Percentiles rank a stretch among this genome's conserved stretches.
phyloP scores from a whole-genome alignment of 2,797 vertebrate species.

The Poeciliopsis presidionis region DNA sequence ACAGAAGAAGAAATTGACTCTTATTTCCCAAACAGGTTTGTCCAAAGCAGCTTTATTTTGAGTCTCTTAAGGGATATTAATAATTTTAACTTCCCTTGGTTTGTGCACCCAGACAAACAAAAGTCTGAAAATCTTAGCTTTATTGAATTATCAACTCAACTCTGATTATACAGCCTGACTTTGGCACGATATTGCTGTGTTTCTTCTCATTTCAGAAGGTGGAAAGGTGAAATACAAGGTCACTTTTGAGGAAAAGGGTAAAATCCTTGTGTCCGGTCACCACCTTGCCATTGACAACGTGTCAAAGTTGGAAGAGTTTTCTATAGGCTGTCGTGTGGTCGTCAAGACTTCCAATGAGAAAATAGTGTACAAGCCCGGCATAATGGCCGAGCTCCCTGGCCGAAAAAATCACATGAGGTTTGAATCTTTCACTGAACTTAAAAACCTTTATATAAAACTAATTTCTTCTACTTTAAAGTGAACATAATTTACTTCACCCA shows the following conservation, averaged over 20 bases:
- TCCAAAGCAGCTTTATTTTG: not conserved
- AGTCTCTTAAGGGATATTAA: not conserved
- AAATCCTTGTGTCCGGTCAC: slow-evolving; percentile 87
- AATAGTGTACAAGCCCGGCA: slow-evolving; percentile 81
- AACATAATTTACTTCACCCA: not conserved
- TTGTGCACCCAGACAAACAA: not conserved
- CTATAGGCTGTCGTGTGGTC: slow-evolving; percentile 88
- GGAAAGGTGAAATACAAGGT: slow-evolving; percentile 84
- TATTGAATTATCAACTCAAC: not conserved
- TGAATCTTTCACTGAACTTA: slow-evolving; percentile 6
- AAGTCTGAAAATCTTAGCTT: not conserved
- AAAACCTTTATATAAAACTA: not conserved
- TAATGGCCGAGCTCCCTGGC: slow-evolving; percentile 88
- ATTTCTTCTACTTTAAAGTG: not conserved
- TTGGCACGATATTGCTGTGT: not conserved
- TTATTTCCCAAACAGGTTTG: not conserved
- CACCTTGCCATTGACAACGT: slow-evolving; percentile 85
- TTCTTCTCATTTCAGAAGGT: slow-evolving; percentile 26
- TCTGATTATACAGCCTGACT: not conserved
- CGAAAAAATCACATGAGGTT: slow-evolving; percentile 88
- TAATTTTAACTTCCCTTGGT: not conserved
- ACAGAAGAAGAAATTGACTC: not conserved
- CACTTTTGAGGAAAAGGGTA: slow-evolving; percentile 86
- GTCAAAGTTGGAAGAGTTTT: slow-evolving; percentile 75
- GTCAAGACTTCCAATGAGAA: slow-evolving; percentile 78